Evolutionary conservation across 2,113 vertebrate genomes (phyloP), one percentile per base, ranked within the genome.

Genomic region (Manacus vitellinus): DNA sequence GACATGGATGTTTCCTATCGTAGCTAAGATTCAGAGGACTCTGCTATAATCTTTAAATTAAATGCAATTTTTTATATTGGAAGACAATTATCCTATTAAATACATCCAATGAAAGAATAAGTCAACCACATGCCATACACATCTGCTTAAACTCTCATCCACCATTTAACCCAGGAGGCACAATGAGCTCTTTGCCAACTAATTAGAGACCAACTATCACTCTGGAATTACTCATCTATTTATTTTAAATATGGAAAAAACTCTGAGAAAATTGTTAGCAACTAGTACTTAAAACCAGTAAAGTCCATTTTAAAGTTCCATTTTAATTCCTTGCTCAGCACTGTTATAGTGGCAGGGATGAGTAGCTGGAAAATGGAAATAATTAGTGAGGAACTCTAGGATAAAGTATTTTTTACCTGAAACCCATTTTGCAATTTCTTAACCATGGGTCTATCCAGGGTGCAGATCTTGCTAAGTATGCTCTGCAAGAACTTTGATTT

Each of bases 91-190:
- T 74, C 85, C 70, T 37, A 55, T 91, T 71, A 85, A 89, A 91
- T 68, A 44, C 20, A 65, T 18, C n/a, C 61, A 78, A 25, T 31
- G 39, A 84, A 88, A 78, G 72, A 71, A 77, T 55, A 86, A 91
- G 27, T 52, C 39, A 71, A 52, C 39, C 27, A n/a, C 68, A 68
- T 44, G 61, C 39, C 37, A 55, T 41, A 55, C 31, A 56, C 71
- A 85, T 76, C 87, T 89, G 76, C 76, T 92, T 76, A 88, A 91
- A 81, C 28, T 90, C 65, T 65, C 66, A 85, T 78, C 55, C 70
- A 84, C 94, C 89, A 92, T 71, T 41, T 51, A 65, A 63, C 68
- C 73, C 81, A 95, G 25, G 15, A 91, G 61, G 58, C 44, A 87
- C 31, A 78, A 66, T 33, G 24, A 87, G 46, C 19, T 75, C 51